Base-by-base conservation (phyloP, 2,113 vertebrate genomes). In the Elanoides forficatus region DNA sequence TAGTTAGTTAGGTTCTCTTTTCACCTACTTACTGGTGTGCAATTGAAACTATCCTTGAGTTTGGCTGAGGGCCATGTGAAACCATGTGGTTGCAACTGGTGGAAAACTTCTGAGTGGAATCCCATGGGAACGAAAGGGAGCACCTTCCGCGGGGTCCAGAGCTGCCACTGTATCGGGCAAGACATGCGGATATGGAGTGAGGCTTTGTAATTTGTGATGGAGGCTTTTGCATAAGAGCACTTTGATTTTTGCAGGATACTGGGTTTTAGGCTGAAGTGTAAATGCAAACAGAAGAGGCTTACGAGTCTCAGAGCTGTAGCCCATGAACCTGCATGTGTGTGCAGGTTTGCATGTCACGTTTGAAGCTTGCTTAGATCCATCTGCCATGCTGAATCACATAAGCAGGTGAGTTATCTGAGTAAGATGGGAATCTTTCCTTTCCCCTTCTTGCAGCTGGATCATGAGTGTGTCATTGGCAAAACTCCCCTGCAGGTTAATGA, bases 1-100 rank as follows among this genome's bases (percentile, higher is more conserved):
- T 53, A 14, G 1, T 15, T 19, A 50, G 23, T 52, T 52, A 42
- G 81, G 21, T 59, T 63, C 76, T 55, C 72, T 66, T 90, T 45
- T 76, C 74, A 58, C 91, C 81, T 50, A 52, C 72, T 75, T 53
- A 45, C 7, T 66, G 91, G 52, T 43, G 90, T 13, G 18, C 70
- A 38, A n/a, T 30, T 81, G 95, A 91, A 91, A 94, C 87, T 60
- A 65, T 43, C 34, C 45, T 62, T 4, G 40, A 72, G 60, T 75
- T 65, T 96, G 84, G 93, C 93, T 60, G 43, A 4, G n/a, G 48
- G 93, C 83, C 76, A 59, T 20, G 48, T n/a, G 94, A 96, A 96
- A 95, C 86, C 60, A 6, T 10, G 17, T 80, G 67, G 78, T 12
- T 68, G 76, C 50, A 73, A 50, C 48, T 6, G 15, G 58, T 7